Conservation (phyloP, 2,113 vertebrate genomes). For the Emberiza fucata region DNA sequence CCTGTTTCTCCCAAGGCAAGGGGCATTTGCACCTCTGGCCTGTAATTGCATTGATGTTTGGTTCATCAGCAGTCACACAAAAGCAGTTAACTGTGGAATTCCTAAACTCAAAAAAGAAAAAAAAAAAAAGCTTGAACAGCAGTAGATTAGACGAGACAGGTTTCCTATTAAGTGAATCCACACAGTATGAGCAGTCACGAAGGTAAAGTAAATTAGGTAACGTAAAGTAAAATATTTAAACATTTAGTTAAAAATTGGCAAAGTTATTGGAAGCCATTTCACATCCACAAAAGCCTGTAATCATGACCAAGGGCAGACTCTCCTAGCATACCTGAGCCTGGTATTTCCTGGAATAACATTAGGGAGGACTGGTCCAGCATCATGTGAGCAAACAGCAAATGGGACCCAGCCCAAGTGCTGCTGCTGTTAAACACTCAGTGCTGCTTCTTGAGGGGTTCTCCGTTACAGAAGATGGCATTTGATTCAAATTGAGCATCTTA, state of each 20-base stretch:
- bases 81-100: conserved; percentile 8
- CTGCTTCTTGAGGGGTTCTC: neutral
- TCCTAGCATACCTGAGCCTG: neutral
- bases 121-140: neutral
- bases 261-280: neutral
- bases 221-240: neutral
- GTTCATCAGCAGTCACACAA: neutral
- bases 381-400: neutral
- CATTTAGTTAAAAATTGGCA: neutral
- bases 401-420: rapidly evolving
- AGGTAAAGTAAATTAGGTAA: rapidly evolving
- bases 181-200: neutral
- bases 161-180: neutral
- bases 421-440: neutral
- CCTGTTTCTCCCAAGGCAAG: conserved; percentile 21
- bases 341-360: neutral
- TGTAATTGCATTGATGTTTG: conserved; percentile 2
- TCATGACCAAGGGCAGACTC: neutral
- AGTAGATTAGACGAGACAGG: neutral
- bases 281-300: neutral
- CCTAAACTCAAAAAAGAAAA: neutral
- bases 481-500: neutral
- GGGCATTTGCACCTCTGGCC: conserved; percentile 1
- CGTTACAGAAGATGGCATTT: rapidly evolving
- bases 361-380: neutral